Evolutionary conservation across 2,888 invertebrate species (phyloP), one percentile per base, ranked within the genome.

Genomic region (Oligia strigilis): DNA sequence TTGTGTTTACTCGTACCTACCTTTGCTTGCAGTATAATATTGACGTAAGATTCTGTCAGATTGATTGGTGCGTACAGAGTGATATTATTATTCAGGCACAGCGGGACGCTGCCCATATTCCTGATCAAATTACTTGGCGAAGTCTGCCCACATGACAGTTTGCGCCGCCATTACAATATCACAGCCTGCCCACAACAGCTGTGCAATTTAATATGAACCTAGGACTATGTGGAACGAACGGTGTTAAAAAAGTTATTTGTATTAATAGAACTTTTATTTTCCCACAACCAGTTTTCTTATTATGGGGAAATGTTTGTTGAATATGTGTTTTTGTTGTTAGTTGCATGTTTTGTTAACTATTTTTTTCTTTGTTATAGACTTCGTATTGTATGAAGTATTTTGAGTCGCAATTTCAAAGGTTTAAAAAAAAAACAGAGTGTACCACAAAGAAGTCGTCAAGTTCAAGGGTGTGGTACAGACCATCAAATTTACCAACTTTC

Each of bases 141-240:
- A 78, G 74, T 67, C 55, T 78, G 70, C 49, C 71, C 71, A 64
- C 58, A 72, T 83, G 87, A 83, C 84, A 84, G 73, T 83, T 84
- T 86, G 73, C 49, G 69, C 62, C 36, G 60, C 78, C 14, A 86
- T 83, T 86, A 83, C 70, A 77, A 78, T 74, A 73, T 83, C 58
- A 71, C 78, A 71, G 78, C 36, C 67, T 69, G 67, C 69, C 40
- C 40, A 62, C 82, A 86, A 86, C 84, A 84, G 87, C 87, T 84
- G 87, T 72, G 72, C 71, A 64, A 78, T 84, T 86, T 84, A 86
- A 84, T 86, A 77, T 75, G 43, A 52, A 71, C 77, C 64, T 81
- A 85, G 58, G 36, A 23, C 52, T 19, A 71, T 66, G 36, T 77
- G n/a, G 58, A 58, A 60, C 49, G 13, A 49, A 1, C 6, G 43